Percentiles rank a stretch among this genome's conserved stretches.
These are phyloP conservation scores for Hylia prasina DNA, from an alignment of 2,113 vertebrate species.

Conservation along the genomic window DNA sequence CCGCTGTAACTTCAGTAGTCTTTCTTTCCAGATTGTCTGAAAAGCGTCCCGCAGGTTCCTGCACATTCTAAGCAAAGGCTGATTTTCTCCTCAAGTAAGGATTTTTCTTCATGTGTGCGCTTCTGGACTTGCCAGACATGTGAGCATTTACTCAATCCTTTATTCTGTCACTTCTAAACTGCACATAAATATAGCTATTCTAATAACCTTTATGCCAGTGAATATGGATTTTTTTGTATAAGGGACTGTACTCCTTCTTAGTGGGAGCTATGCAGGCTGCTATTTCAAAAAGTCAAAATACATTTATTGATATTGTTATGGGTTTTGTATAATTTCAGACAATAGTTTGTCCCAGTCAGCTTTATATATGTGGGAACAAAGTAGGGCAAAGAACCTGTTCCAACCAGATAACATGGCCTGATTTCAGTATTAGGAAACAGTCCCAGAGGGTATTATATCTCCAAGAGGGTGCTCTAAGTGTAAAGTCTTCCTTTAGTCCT, in stretches of 20 bases:
- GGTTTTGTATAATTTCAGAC: neutral
- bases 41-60: neutral
- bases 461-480: neutral
- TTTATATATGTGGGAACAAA: neutral
- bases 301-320: neutral
- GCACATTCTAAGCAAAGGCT: neutral
- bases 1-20: neutral
- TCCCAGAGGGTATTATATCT: neutral
- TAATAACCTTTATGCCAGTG: neutral
- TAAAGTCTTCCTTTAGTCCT: neutral
- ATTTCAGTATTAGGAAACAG: neutral
- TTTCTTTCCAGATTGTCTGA: slow-evolving; percentile 10
- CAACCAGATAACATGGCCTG: neutral
- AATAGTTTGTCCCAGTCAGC: neutral
- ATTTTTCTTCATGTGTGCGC: neutral
- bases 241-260: neutral
- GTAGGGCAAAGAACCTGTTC: neutral
- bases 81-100: neutral
- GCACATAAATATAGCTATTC: neutral
- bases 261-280: neutral
- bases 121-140: neutral
- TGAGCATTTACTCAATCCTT: neutral
- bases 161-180: neutral
- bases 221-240: neutral
- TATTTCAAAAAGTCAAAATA: neutral